Evolutionary conservation across 2,888 invertebrate species (phyloP).

Genomic region (Drosophila algonquin): DNA sequence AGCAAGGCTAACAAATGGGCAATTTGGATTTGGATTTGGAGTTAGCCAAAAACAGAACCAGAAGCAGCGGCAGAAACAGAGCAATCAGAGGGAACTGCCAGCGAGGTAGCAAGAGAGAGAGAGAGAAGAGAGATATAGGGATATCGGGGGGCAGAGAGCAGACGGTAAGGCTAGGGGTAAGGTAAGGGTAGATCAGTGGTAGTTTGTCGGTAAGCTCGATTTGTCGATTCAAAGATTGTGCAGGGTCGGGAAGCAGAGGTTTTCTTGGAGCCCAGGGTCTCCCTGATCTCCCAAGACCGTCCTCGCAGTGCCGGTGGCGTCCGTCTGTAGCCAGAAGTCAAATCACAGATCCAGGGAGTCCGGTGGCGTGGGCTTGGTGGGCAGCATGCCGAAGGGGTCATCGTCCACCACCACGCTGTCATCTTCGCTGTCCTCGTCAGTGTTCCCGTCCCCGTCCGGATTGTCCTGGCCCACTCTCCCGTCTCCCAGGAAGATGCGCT

Average conservation of each 20-base stretch:
- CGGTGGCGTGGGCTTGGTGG: slow-evolving; percentile 87
- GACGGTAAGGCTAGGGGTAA: neutral
- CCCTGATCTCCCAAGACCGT: neutral
- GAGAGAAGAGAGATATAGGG: neutral
- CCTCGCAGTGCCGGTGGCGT: slow-evolving; percentile 18
- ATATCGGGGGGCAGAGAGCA: neutral
- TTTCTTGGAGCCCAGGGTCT: too few species aligned
- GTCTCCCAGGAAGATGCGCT: slow-evolving; percentile 86
- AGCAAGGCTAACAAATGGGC: neutral
- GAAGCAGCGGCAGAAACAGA: slow-evolving; percentile 38
- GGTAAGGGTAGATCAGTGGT: slow-evolving; percentile 26
- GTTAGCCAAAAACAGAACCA: slow-evolving; percentile 1
- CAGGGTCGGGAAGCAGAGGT: slow-evolving; percentile 19
- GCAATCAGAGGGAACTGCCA: slow-evolving; percentile 12
- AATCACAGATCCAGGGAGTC: slow-evolving; percentile 84
- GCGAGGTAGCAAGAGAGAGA: slow-evolving; percentile 1
- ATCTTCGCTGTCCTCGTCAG: slow-evolving; percentile 46
- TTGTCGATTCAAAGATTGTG: slow-evolving; percentile 52
- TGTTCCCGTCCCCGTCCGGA: slow-evolving; percentile 33
- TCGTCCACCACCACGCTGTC: slow-evolving; percentile 74
- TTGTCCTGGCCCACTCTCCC: slow-evolving; percentile 49
- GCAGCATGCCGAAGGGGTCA: slow-evolving; percentile 86
- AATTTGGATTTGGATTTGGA: neutral
- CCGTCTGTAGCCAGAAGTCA: slow-evolving; percentile 78
- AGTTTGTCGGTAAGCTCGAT: slow-evolving; percentile 58